Conservation (phyloP, 2,797 vertebrate species). For the Australoheros facetus region DNA sequence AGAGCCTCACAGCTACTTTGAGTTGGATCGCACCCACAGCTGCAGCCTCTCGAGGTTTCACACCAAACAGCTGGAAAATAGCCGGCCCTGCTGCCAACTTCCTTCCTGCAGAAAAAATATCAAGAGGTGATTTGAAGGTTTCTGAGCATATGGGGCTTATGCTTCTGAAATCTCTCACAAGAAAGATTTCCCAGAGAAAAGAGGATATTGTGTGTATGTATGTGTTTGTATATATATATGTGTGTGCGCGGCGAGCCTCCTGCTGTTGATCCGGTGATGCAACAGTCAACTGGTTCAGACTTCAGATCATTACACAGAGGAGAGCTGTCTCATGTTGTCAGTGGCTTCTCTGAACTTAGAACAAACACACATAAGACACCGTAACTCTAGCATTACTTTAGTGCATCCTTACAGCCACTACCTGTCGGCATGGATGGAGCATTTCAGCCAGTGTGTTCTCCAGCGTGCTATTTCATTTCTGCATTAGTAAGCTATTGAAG, state of each 20-base stretch:
- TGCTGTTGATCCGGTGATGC: conserved; percentile 24
- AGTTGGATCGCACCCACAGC: not conserved
- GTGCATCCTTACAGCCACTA: too few species aligned
- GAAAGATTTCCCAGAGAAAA: conserved; percentile 12
- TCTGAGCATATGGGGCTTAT: conserved; percentile 14
- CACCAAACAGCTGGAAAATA: conserved; percentile 34
- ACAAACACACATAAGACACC: not conserved
- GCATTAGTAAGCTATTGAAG: too few species aligned
- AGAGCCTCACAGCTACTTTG: not conserved
- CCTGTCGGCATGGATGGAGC: not conserved
- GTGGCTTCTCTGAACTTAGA: not conserved
- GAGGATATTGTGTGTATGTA: not conserved
- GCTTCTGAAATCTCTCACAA: conserved; percentile 23
- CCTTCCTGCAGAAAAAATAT: conserved; percentile 8
- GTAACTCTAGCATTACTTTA: not conserved
- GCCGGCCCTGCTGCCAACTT: conserved; percentile 8
- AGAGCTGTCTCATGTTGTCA: not conserved
- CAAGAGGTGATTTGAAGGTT: conserved; percentile 12
- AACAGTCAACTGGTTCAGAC: conserved; percentile 24
- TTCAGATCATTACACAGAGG: conserved; percentile 14
- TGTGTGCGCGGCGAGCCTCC: conserved; percentile 1
- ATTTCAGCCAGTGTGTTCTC: not conserved
- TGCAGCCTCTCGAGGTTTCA: conserved; percentile 16
- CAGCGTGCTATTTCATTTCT: not conserved
- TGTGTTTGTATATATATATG: not conserved